Conservation (phyloP, 2,888 invertebrate species). For the Mythimna pallens region DNA sequence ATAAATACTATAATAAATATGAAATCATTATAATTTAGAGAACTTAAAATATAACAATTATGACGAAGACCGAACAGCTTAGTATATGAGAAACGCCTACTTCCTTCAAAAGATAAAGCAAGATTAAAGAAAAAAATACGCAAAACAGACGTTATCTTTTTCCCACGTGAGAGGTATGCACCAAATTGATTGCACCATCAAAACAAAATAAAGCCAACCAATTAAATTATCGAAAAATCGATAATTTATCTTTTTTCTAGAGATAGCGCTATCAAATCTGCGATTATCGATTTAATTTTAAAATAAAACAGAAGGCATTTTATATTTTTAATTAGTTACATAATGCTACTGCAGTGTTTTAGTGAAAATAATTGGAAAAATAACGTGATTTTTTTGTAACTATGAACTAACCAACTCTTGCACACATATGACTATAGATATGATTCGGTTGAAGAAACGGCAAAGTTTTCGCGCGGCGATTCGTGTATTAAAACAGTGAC, state of each 20-base stretch:
- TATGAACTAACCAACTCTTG: no score
- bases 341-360: constrained; percentile 33
- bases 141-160: constrained; percentile 27
- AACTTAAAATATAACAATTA: no score
- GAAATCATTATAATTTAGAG: no score
- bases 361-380: constrained; percentile 8
- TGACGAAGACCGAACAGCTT: no score
- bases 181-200: constrained; percentile 17
- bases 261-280: constrained; percentile 38
- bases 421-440: no score
- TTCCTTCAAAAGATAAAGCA: constrained; percentile 13
- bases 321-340: constrained; percentile 31
- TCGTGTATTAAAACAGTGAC: no score
- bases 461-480: no score
- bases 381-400: not conserved
- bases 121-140: constrained; percentile 10
- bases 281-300: constrained; percentile 38
- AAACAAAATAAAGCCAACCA: constrained; percentile 11
- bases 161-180: constrained; percentile 26
- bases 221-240: constrained; percentile 24
- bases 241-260: no score
- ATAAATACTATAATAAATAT: no score
- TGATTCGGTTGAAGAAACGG: no score
- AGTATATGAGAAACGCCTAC: not conserved
- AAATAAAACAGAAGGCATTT: constrained; percentile 35